Percentiles rank a stretch among this genome's conserved stretches.
Evolutionary conservation across 64 coral and sea anemone genomes (phyloP).

Genomic region (Stichodactyla helianthus): DNA sequence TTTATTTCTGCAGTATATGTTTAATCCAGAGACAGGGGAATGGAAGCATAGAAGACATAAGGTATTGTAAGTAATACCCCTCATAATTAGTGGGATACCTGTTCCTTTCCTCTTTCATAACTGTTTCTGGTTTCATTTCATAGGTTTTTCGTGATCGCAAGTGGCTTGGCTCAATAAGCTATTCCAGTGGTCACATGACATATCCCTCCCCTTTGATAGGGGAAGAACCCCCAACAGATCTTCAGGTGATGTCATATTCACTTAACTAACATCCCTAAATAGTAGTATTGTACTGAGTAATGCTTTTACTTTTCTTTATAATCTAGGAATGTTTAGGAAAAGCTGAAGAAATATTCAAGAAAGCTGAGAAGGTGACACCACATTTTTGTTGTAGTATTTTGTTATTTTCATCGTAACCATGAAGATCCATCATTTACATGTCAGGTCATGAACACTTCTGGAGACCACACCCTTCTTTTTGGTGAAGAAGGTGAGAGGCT

Average conservation of each 20-base stretch:
- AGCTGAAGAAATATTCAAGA: constrained; percentile 38
- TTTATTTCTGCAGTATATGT: constrained; percentile 75
- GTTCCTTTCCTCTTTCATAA: background rate
- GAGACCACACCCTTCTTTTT: constrained; percentile 84
- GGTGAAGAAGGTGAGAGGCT: constrained; percentile 77
- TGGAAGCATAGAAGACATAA: constrained; percentile 87
- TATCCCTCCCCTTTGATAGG: constrained; percentile 40
- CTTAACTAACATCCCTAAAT: background rate
- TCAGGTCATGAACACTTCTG: constrained; percentile 48
- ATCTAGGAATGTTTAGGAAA: constrained; percentile 44
- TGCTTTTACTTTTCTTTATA: background rate
- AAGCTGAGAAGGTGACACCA: constrained; percentile 39
- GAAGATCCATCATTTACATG: background rate
- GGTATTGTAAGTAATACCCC: constrained; percentile 4
- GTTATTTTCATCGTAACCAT: background rate
- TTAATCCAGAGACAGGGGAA: constrained; percentile 97
- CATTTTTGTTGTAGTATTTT: background rate
- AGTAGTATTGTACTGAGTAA: background rate
- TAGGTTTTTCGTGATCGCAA: constrained; percentile 91
- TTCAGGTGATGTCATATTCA: background rate
- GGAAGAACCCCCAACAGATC: constrained; percentile 18
- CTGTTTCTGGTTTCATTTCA: background rate
- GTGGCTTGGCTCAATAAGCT: constrained; percentile 90
- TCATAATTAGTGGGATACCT: background rate
- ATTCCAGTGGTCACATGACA: constrained; percentile 83